Conservation (phyloP, 2,797 vertebrate genomes). For the Helostoma temminkii region DNA sequence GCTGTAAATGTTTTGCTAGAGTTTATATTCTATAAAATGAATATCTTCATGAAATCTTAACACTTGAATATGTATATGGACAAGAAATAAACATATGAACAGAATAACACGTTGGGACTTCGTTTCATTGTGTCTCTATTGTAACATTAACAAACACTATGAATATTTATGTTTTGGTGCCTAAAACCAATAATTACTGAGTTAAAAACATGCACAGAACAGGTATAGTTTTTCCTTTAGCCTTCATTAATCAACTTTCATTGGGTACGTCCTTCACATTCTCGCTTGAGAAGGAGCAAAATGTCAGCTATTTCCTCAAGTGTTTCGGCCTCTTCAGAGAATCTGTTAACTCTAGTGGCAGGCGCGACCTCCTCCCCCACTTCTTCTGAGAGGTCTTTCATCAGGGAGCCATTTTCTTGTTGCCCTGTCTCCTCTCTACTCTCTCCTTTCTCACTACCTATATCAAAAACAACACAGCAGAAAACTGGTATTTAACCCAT, state of each 20-base stretch:
- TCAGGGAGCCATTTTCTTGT: conserved; percentile 31
- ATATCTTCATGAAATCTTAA: conserved; percentile 85
- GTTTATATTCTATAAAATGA: conserved; percentile 89
- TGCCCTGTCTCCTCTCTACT: conserved; percentile 34
- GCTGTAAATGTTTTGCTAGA: conserved; percentile 92
- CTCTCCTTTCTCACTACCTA: conserved; percentile 22
- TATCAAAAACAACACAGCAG: conserved; percentile 18
- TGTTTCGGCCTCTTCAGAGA: conserved; percentile 61
- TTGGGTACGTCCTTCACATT: conserved; percentile 6
- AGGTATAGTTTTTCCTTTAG: not conserved
- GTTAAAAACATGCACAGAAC: conserved; percentile 19
- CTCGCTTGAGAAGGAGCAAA: conserved; percentile 75
- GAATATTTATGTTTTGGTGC: not conserved
- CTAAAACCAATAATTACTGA: conserved; percentile 6
- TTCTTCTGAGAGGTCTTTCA: conserved; percentile 20
- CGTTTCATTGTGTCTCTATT: conserved; percentile 38
- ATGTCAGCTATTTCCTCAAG: conserved; percentile 75
- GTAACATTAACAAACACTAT: conserved; percentile 11
- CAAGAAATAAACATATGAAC: conserved; percentile 78
- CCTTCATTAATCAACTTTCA: not conserved
- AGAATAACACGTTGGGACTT: conserved; percentile 44
- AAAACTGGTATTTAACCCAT: not conserved
- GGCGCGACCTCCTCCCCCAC: conserved; percentile 41
- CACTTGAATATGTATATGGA: conserved; percentile 84
- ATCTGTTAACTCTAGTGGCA: conserved; percentile 28